Conservation (phyloP, 2,113 vertebrate genomes). For the Oncorhynchus mykiss region DNA sequence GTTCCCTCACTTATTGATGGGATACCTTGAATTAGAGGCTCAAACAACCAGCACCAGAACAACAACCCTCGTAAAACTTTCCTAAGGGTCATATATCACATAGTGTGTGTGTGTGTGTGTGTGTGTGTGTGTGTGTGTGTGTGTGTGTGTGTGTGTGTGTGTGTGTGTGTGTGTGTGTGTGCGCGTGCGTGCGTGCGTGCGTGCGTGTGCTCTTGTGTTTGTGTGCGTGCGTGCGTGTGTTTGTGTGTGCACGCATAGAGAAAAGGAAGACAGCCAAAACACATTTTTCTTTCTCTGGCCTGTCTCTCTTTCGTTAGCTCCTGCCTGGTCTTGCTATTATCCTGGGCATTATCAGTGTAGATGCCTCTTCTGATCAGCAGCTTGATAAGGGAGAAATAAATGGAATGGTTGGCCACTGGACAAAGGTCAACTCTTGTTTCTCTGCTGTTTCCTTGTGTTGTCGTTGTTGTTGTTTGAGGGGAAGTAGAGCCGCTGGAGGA, state of each 20-base stretch:
- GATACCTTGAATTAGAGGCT: conserved; percentile 68
- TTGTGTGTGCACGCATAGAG: conserved; percentile 29
- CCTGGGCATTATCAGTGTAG: conserved; percentile 73
- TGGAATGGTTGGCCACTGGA: conserved; percentile 70
- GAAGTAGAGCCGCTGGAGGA: conserved; percentile 61
- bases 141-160: background rate
- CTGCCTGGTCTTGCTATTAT: conserved; percentile 70
- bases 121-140: too few species aligned
- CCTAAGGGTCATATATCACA: conserved; percentile 53
- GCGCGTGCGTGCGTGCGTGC: too few species aligned
- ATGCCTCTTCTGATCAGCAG: conserved; percentile 68
- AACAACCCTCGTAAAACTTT: conserved; percentile 65
- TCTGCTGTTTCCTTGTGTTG: conserved; percentile 50
- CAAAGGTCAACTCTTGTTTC: conserved; percentile 72
- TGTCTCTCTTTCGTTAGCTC: conserved; percentile 58
- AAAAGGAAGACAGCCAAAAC: conserved; percentile 59
- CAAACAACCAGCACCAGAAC: conserved; percentile 54
- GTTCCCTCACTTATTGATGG: conserved; percentile 72
- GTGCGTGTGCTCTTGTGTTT: too few species aligned
- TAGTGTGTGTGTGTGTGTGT: too few species aligned
- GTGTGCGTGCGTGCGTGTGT: background rate
- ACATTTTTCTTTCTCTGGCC: conserved; percentile 62
- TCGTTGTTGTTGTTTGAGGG: conserved; percentile 62
- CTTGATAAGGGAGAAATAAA: conserved; percentile 72
- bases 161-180: background rate